Conservation (phyloP, 2,888 invertebrate species). For the Eristalis tenax region DNA sequence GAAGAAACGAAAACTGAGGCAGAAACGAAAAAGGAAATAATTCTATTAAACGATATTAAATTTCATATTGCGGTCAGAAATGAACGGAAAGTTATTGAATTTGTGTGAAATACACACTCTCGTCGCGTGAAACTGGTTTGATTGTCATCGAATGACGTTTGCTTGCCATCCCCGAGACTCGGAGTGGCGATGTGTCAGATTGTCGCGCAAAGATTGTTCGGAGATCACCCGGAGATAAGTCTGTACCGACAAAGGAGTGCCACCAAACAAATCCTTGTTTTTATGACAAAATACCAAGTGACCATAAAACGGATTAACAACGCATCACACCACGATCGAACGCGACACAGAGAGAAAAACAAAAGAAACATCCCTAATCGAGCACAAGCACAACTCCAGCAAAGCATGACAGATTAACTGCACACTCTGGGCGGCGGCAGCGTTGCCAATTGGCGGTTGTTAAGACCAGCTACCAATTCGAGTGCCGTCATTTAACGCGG, state of each 20-base stretch:
- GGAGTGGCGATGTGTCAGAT: background rate
- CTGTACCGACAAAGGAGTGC: background rate
- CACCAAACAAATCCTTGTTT: background rate
- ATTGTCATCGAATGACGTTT: background rate
- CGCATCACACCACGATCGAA: background rate
- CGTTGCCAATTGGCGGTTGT: constrained; percentile 9
- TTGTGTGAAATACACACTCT: constrained; percentile 19
- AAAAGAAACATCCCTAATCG: background rate
- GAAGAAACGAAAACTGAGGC: background rate
- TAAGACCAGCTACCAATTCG: too few species aligned
- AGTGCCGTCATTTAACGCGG: background rate
- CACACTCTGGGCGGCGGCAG: constrained; percentile 6
- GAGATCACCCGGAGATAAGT: background rate
- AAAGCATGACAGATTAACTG: background rate
- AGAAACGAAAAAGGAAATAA: too few species aligned
- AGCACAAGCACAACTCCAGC: too few species aligned
- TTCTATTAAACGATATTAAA: constrained; percentile 38
- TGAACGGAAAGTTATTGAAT: constrained; percentile 29
- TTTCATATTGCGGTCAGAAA: constrained; percentile 37
- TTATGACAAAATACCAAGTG: constrained; percentile 28
- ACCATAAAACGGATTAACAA: constrained; percentile 36
- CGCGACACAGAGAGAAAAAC: background rate
- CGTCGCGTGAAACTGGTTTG: background rate
- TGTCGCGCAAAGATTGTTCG: background rate
- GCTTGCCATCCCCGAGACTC: background rate